Evolutionary conservation across 2,797 vertebrate genomes (phyloP).

Genomic region (Streptopelia turtur): DNA sequence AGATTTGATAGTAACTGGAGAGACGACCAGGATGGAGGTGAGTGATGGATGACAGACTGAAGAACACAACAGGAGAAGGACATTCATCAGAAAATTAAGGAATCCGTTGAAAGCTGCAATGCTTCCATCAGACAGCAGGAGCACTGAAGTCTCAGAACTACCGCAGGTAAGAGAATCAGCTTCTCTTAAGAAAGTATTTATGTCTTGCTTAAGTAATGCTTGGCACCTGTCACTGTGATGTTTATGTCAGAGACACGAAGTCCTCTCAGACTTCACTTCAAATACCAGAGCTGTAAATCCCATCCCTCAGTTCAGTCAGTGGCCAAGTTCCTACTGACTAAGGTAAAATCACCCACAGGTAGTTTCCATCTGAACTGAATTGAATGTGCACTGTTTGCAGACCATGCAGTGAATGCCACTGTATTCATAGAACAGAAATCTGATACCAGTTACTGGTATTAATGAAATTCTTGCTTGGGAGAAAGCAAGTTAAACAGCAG

Average conservation of each 20-base stretch:
- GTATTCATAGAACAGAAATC: neutral
- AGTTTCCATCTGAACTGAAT: neutral
- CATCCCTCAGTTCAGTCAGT: neutral
- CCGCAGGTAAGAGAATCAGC: conserved; percentile 38
- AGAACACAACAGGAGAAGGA: neutral
- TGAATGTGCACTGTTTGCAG: neutral
- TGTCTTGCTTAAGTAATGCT: neutral
- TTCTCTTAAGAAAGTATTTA: neutral
- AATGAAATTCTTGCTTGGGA: neutral
- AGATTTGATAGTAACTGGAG: neutral
- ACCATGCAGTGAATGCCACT: neutral
- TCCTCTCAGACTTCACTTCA: neutral
- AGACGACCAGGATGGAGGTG: neutral
- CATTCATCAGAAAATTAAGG: neutral
- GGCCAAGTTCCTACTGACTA: neutral
- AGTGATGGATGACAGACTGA: neutral
- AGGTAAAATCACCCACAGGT: neutral
- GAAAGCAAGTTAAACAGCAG: neutral
- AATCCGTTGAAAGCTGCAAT: neutral
- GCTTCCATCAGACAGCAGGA: neutral
- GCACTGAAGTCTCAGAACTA: neutral
- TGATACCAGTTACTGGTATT: neutral
- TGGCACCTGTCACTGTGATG: neutral
- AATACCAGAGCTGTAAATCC: neutral
- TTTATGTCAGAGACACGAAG: neutral